A percentile compares a stretch with the other conserved stretches of the same genome.
Evolutionary conservation across 2,888 invertebrate genomes (phyloP).

Genomic region (Neoascia interrupta): DNA sequence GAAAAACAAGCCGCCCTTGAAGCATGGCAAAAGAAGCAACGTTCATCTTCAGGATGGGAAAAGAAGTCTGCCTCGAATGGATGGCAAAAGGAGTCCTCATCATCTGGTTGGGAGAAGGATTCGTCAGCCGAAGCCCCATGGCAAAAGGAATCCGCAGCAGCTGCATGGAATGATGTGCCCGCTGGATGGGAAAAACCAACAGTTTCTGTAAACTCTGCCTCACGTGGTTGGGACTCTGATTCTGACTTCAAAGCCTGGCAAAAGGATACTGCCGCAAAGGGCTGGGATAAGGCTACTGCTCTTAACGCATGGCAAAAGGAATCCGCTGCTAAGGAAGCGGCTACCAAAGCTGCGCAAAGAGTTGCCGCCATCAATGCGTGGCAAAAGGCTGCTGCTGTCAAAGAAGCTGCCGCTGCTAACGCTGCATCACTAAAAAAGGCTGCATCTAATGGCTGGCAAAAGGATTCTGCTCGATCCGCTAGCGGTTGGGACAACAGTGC

Average conservation of each 20-base stretch:
- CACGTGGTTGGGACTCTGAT: slow-evolving; percentile 30
- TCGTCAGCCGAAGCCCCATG: slow-evolving; percentile 20
- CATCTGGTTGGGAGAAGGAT: slow-evolving; percentile 1
- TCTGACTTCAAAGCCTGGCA: slow-evolving; percentile 17
- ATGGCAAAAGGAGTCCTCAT: slow-evolving; percentile 20
- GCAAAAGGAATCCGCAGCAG: slow-evolving; percentile 17
- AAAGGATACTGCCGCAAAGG: slow-evolving; percentile 1
- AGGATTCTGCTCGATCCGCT: no score
- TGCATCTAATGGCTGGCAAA: no score
- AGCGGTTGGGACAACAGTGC: no score
- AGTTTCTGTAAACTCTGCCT: slow-evolving; percentile 24
- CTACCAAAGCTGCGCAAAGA: background rate
- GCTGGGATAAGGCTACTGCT: slow-evolving; percentile 7
- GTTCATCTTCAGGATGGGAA: slow-evolving; percentile 1
- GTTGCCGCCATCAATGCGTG: background rate
- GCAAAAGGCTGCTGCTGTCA: background rate
- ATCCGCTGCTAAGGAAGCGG: background rate
- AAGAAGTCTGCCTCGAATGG: background rate
- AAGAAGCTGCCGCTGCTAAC: no score
- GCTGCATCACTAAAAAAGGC: no score
- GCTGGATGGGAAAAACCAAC: slow-evolving; percentile 29
- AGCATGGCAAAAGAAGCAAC: slow-evolving; percentile 21
- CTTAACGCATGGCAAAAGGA: slow-evolving; percentile 26
- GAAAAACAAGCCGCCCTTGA: slow-evolving; percentile 9
- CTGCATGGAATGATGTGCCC: slow-evolving; percentile 20